Percentiles rank a stretch among this genome's conserved stretches.
Evolutionary conservation across 1,140 invertebrate species (phyloP).

Genomic region (Papilio helenus): DNA sequence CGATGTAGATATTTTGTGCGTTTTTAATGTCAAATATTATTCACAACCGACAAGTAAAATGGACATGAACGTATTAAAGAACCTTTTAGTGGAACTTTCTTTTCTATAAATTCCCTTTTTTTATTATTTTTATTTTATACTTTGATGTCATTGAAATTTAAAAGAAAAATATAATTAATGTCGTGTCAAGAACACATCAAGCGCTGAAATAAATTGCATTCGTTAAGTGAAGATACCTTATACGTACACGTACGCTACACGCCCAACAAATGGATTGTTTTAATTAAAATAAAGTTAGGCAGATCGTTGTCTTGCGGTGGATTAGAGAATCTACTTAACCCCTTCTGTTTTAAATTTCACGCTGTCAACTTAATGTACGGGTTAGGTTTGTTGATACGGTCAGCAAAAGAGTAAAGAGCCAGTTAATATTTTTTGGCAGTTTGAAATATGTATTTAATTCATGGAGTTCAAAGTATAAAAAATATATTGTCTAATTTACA

Average conservation of each 20-base stretch:
- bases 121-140: neutral
- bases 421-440: too few relatives aligned
- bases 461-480: neutral
- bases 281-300: constrained; percentile 63
- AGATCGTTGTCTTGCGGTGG: constrained; percentile 56
- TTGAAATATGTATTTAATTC: too few relatives aligned
- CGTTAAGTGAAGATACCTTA: constrained; percentile 28
- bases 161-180: neutral
- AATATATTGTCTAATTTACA: neutral
- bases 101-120: too few relatives aligned
- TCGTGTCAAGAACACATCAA: constrained; percentile 32
- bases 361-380: constrained; percentile 56
- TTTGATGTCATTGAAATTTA: neutral
- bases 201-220: constrained; percentile 34
- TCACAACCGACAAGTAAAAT: neutral
- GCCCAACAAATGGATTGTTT: constrained; percentile 53
- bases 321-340: constrained; percentile 65
- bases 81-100: too few relatives aligned
- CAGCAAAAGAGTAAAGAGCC: constrained; percentile 40
- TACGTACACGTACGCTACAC: constrained; percentile 41
- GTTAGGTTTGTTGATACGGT: constrained; percentile 43
- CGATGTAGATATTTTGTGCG: neutral
- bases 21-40: neutral
- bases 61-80: too few relatives aligned
- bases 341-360: constrained; percentile 59